Percentiles rank a stretch among this genome's conserved stretches.
phyloP scores from a whole-genome alignment of 1,140 invertebrate genomes.

The Pogonognathellus flavescens region DNA sequence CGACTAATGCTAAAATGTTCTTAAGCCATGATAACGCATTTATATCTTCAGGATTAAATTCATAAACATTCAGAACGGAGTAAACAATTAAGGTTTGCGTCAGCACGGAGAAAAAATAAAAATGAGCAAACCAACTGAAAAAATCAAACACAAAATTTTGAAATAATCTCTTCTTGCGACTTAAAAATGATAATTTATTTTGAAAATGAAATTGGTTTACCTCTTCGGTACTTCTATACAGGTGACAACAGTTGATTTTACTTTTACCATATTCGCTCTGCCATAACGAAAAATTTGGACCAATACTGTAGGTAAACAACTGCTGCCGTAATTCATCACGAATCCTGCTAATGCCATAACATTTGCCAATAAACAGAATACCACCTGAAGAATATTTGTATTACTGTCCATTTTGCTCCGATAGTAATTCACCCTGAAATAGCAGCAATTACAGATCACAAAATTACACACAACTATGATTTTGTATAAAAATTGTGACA shows the following conservation, averaged over 20 bases:
- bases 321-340: constrained; percentile 47
- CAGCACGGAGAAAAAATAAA: constrained; percentile 53
- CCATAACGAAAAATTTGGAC: constrained; percentile 57
- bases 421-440: background rate
- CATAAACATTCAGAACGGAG: constrained; percentile 45
- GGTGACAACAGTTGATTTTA: constrained; percentile 20
- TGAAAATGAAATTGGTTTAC: constrained; percentile 12
- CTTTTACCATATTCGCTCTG: constrained; percentile 49
- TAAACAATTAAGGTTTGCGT: constrained; percentile 38
- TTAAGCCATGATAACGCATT: background rate
- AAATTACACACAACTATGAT: too few relatives aligned
- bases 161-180: background rate
- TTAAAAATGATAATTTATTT: background rate
- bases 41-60: background rate
- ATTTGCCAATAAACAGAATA: constrained; percentile 30
- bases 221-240: constrained; percentile 62
- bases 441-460: too few relatives aligned
- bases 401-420: background rate
- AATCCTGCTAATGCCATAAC: constrained; percentile 31
- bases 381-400: constrained; percentile 49
- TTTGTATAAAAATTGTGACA: too few relatives aligned
- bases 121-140: constrained; percentile 63
- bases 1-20: constrained; percentile 41
- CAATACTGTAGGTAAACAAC: constrained; percentile 29
- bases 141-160: background rate